phyloP scores from a whole-genome alignment of 2,888 invertebrate species.

The Oscheius sp. region DNA sequence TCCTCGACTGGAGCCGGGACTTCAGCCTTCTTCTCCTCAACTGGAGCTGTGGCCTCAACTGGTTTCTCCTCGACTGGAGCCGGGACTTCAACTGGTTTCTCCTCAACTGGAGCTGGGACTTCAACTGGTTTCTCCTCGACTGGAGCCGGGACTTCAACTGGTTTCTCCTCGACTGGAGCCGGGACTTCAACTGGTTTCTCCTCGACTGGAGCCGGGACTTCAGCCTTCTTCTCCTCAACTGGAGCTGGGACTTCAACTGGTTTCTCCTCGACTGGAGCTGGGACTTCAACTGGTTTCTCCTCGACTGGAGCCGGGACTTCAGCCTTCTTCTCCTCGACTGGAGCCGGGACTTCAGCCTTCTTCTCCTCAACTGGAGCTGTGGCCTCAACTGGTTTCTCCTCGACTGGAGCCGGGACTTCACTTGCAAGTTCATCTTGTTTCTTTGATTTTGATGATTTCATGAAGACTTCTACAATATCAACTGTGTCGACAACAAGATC shows the following conservation, averaged over 20 bases:
- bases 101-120: not conserved
- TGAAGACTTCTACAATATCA: not conserved
- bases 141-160: not conserved
- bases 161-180: not conserved
- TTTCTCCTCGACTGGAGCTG: slow-evolving; percentile 8
- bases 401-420: not conserved
- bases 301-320: not conserved
- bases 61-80: not conserved
- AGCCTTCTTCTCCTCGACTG: not conserved
- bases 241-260: not conserved
- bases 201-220: slow-evolving; percentile 1
- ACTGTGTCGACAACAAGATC: not conserved
- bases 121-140: slow-evolving; percentile 25
- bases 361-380: slow-evolving; percentile 1
- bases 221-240: slow-evolving; percentile 4
- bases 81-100: not conserved
- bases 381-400: not conserved
- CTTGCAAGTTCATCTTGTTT: not conserved
- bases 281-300: slow-evolving; percentile 4
- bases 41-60: not conserved
- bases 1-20: slow-evolving; percentile 1
- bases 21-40: slow-evolving; percentile 2
- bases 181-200: slow-evolving; percentile 26
- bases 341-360: not conserved
- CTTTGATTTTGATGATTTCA: not conserved